Evolutionary conservation across 2,888 invertebrate species (phyloP), one percentile per base, ranked within the genome.

Genomic region (Mycalesis mineus): DNA sequence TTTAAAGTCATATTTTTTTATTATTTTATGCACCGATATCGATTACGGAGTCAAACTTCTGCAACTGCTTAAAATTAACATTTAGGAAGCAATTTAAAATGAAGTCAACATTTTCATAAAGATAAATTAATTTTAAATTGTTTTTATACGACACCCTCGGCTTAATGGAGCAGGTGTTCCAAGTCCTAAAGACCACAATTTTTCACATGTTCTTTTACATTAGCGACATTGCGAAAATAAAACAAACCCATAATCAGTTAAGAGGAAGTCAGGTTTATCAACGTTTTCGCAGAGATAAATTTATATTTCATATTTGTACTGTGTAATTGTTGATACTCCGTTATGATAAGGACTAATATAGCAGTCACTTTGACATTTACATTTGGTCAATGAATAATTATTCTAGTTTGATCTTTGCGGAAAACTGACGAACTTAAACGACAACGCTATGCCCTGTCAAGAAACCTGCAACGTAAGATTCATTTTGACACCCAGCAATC

Each of bases 191-290:
- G 11, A n/a, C n/a, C n/a, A 11, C n/a, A 37, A n/a, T 37, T 37
- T 37, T 37, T 37, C 13, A 22, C n/a, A 22, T 42, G 22, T n/a
- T 22, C 42, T n/a, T 42, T 22, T 22, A 8, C 17, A 1, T 11
- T 17, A 17, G 13, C 13, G 14, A 15, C 29, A 45, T 13, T 7
- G 13, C 13, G 13, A 13, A n/a, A 28, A 28, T 28, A 44, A 44
- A 54, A 44, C 48, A 33, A 52, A 48, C 9, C 41, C 48, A 49
- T 41, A 49, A 13, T 45, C 44, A 55, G 53, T 49, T 44, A 57
- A 63, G 62, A 64, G 66, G 64, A 62, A 65, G 62, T 56, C 44
- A 22, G 33, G 56, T 49, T 55, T 64, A 65, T 64, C 56, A 40
- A 53, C 48, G 28, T 48, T 37, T 56, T 55, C 39, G 36, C 11